Conservation (phyloP, 2,888 invertebrate genomes). For the Diarsia mendica region DNA sequence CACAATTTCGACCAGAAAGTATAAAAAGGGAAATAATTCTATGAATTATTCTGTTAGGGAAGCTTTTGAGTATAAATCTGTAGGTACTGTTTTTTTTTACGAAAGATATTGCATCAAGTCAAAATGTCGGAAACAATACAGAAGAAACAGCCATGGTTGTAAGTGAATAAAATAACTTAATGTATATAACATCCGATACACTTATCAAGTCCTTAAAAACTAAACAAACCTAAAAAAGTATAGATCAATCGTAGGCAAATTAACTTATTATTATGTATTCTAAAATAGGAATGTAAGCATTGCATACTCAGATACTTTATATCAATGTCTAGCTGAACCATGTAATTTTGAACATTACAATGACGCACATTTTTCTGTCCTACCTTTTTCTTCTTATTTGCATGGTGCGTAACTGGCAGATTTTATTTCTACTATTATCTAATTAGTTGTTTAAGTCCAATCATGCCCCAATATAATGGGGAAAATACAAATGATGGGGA, state of each 20-base stretch:
- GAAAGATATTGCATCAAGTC: not conserved
- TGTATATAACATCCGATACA: conserved; percentile 10
- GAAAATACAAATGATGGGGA: not conserved
- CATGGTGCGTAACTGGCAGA: not conserved
- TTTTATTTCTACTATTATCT: not conserved
- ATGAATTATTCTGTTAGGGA: not conserved
- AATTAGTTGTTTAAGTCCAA: not conserved
- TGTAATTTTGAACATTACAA: not conserved
- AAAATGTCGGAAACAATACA: not conserved
- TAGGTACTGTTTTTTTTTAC: not conserved
- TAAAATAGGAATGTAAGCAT: conserved; percentile 56
- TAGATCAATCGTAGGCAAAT: conserved; percentile 50
- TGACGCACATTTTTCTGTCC: not conserved
- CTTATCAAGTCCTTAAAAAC: conserved; percentile 30
- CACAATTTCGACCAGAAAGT: not conserved
- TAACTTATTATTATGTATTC: conserved; percentile 43
- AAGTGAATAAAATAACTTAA: conserved; percentile 40
- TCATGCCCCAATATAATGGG: not conserved
- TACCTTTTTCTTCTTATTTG: not conserved
- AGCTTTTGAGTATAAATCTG: not conserved
- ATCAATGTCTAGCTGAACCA: conserved; percentile 31
- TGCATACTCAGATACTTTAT: conserved; percentile 21
- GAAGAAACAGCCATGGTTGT: conserved; percentile 36
- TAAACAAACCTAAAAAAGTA: conserved; percentile 29
- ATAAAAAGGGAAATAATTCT: not conserved